These are phyloP conservation scores for Trialeurodes vaporariorum DNA, from an alignment of 1,140 invertebrate genomes.

Conservation along the genomic window DNA sequence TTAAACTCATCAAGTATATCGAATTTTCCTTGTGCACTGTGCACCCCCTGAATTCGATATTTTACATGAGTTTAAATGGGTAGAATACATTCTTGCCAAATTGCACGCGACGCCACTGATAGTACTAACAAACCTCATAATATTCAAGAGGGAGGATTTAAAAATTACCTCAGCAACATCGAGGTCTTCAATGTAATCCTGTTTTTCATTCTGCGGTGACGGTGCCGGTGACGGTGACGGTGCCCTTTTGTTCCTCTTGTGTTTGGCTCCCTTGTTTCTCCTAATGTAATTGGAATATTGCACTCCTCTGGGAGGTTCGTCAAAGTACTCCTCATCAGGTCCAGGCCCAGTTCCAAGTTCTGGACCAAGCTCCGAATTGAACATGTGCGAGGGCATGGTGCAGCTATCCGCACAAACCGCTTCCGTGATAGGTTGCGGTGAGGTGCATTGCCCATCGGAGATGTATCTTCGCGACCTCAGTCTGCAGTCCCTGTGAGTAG, in stretches of 20 bases:
- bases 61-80: no score
- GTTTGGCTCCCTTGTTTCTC: no score
- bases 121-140: no score
- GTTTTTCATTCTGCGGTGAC: not conserved
- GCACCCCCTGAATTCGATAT: no score
- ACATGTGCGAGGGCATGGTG: not conserved
- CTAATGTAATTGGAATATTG: not conserved
- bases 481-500: constrained; percentile 13
- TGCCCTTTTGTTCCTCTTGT: not conserved
- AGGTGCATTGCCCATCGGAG: constrained; percentile 20
- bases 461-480: constrained; percentile 18
- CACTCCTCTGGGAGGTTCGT: not conserved
- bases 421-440: constrained; percentile 18
- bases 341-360: no score
- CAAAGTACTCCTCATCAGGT: not conserved
- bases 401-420: constrained; percentile 22
- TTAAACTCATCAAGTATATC: no score
- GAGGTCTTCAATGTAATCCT: not conserved
- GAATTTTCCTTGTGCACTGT: no score
- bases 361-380: not conserved
- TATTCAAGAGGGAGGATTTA: no score
- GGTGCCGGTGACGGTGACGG: not conserved
- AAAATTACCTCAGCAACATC: not conserved
- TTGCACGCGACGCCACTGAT: no score
- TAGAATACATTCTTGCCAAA: no score